Evolutionary conservation across 2,888 invertebrate species (phyloP).

Genomic region (Galeopsomyia nigrocyanea): DNA sequence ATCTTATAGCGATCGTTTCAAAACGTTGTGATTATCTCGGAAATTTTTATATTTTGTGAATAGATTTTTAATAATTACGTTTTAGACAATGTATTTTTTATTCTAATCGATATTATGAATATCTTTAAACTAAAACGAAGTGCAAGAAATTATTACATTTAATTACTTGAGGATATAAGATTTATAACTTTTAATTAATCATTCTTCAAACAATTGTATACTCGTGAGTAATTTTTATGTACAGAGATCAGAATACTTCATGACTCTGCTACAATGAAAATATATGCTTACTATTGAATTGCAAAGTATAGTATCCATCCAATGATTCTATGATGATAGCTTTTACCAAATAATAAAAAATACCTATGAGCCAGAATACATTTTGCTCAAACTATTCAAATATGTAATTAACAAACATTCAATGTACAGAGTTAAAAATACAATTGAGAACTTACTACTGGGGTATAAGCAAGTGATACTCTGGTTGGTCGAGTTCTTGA

Average conservation of each 20-base stretch:
- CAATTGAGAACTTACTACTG: conserved; percentile 25
- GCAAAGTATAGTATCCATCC: conserved; percentile 13
- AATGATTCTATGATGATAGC: conserved; percentile 1
- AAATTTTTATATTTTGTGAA: too few relatives aligned
- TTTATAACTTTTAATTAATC: too few relatives aligned
- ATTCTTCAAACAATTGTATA: too few relatives aligned
- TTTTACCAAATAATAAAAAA: conserved; percentile 10
- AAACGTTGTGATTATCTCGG: not conserved
- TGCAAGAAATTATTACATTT: too few relatives aligned
- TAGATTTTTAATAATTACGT: too few relatives aligned
- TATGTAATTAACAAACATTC: not conserved
- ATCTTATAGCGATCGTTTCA: not conserved
- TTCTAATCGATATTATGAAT: too few relatives aligned
- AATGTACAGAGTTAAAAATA: not conserved
- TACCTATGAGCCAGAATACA: not conserved
- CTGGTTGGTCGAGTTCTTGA: conserved; percentile 53
- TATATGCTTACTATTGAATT: conserved; percentile 15
- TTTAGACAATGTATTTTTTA: too few relatives aligned
- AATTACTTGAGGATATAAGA: too few relatives aligned
- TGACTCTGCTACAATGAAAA: conserved; percentile 23
- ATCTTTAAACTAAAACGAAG: too few relatives aligned
- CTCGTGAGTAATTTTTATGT: not conserved
- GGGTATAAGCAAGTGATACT: conserved; percentile 55
- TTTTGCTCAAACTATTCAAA: not conserved
- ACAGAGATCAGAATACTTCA: conserved; percentile 9